Conservation (phyloP, 2,888 invertebrate species). For the Alcis repandata region DNA sequence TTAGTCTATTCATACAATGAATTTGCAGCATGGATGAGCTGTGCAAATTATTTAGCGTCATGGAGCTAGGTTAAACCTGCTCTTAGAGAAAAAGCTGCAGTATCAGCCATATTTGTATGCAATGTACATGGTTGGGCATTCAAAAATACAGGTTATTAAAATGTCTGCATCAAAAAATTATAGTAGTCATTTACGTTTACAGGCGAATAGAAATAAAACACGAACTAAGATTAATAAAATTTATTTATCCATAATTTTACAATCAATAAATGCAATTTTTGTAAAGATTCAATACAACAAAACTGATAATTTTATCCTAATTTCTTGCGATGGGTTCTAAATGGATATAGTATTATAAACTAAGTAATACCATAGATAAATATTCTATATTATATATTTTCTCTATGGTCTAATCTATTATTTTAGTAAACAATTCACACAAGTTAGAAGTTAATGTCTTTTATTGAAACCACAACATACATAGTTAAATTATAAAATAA, state of each 20-base stretch:
- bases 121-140: too few relatives aligned
- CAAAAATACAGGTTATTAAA: too few relatives aligned
- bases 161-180: too few relatives aligned
- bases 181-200: too few relatives aligned
- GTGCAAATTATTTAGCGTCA: too few relatives aligned
- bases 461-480: conserved; percentile 51
- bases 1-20: too few relatives aligned
- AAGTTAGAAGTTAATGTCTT: conserved; percentile 74
- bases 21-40: too few relatives aligned
- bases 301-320: conserved; percentile 11
- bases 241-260: conserved; percentile 29
- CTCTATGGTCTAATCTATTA: neutral
- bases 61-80: too few relatives aligned
- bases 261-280: conserved; percentile 44
- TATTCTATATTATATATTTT: too few relatives aligned
- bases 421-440: conserved; percentile 42
- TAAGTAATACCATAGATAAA: conserved; percentile 2
- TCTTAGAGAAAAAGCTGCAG: too few relatives aligned
- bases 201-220: neutral
- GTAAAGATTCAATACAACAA: conserved; percentile 34
- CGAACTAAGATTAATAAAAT: conserved; percentile 9
- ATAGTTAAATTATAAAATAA: conserved; percentile 17
- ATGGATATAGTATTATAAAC: neutral
- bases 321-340: conserved; percentile 38
- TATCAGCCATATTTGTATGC: too few relatives aligned